Base-by-base conservation (phyloP, 2,113 vertebrate species). In the Tenrec ecaudatus region DNA sequence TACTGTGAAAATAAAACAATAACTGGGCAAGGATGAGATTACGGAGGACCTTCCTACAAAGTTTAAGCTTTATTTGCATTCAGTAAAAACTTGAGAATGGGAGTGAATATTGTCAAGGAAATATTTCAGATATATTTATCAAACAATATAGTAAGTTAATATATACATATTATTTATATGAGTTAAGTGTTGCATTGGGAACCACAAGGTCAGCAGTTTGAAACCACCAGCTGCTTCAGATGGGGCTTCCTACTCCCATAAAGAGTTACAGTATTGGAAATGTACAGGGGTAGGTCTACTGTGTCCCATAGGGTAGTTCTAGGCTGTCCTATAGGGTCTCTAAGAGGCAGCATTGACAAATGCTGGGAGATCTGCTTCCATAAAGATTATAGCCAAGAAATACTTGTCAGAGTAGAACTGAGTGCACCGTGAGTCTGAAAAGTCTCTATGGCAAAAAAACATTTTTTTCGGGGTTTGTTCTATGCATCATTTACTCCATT, bases 31-130 rank as follows among this genome's bases (percentile, higher is more conserved):
- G 4, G 8, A 43, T 15, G 53, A 82, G 36, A 78, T 73, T 77
- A 19, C 40, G 78, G 57, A 78, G 88, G 5, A 64, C 2, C 15
- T 66, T 64, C 36, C 33, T 33, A 58, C 40, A 31, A 23, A 82
- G 4, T 91, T 92, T 66, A 82, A 88, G 83, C 7, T 82, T 3
- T 75, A 66, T 88, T 82, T 90, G 38, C 3, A 58, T 86, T 90
- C 47, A 86, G 27, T 75, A 66, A 75, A 23, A 66, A 25, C 40
- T 91, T 77, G 16, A 6, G 16, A 93, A 12, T 66, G 2, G 8
- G 88, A 3, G 1, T 38, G 60, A 81, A 79, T 58, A 83, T 36
- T 33, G 19, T 73, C n/a, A 94, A 33, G 36, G 8, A 14, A 86
- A 22, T 95, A 4, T 14, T 91, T 90, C 81, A 69, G 15, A 3